Conservation (phyloP, 2,797 vertebrate genomes). For the Lithobates pipiens region DNA sequence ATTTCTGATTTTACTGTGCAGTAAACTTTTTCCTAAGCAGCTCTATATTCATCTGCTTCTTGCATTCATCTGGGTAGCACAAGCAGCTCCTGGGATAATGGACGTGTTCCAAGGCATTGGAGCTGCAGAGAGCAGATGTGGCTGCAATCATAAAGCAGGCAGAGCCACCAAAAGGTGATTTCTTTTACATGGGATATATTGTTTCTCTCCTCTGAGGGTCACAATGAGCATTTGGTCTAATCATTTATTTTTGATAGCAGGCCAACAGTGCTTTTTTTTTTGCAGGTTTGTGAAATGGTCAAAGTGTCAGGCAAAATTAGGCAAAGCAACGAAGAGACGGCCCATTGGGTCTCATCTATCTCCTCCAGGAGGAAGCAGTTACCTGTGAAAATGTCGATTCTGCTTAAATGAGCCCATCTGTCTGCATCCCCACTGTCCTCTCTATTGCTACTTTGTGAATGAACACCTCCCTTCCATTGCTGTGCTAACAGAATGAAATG, state of each 20-base stretch:
- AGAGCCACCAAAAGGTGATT: constrained; percentile 63
- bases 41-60: constrained; percentile 41
- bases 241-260: constrained; percentile 69
- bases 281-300: constrained; percentile 63
- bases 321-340: constrained; percentile 60
- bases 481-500: constrained; percentile 15
- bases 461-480: constrained; percentile 60
- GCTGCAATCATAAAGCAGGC: constrained; percentile 61
- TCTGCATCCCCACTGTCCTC: constrained; percentile 64
- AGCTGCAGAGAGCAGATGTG: constrained; percentile 64
- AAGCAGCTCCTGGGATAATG: constrained; percentile 42
- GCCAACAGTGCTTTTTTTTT: constrained; percentile 59
- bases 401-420: constrained; percentile 69
- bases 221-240: constrained; percentile 64
- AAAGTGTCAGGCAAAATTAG: constrained; percentile 72
- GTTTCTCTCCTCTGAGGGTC: constrained; percentile 66
- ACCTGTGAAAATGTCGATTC: constrained; percentile 66
- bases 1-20: constrained; percentile 9
- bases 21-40: constrained; percentile 21
- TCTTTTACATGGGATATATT: constrained; percentile 64
- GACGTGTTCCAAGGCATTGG: constrained; percentile 48
- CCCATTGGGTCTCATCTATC: constrained; percentile 60
- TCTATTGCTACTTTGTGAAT: constrained; percentile 61
- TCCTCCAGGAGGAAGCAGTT: constrained; percentile 66
- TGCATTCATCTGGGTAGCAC: constrained; percentile 52